Evolutionary conservation across 2,113 vertebrate species (phyloP), one percentile per base, ranked within the genome.

Genomic region (Numenius arquata): DNA sequence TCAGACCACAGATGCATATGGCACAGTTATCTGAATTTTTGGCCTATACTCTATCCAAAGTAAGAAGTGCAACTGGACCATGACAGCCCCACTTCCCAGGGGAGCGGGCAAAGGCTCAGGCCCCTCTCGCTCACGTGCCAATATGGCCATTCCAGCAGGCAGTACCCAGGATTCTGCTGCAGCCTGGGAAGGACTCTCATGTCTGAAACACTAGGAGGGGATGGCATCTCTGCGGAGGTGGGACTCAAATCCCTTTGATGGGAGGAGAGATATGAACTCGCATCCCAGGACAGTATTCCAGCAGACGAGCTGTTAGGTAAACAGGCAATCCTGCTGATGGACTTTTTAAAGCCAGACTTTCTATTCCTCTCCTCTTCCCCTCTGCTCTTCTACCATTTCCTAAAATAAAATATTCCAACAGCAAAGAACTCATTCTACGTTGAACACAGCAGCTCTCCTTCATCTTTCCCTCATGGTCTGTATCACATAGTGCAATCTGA

Each of bases 111-210:
- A 70, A 73, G 41, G 3, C 40, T 65, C 47, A 77, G 15, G 7
- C 32, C 12, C 21, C 48, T 50, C 50, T 62, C 5, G 1, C 32
- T 41, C 19, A 34, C 0, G 2, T 0, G 0, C 15, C 2, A 1
- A 10, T 25, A 38, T 50, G 50, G 9, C 14, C 36, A 4, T 45
- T 81, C 47, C 52, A 55, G 18, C 4, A 21, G 38, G 38, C n/a
- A 72, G 47, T 16, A 77, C 34, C 5, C 30, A 50, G 73, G 34
- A 74, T 62, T n/a, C 6, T 4, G 22, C 45, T 36, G 26, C 17
- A 81, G 47, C n/a, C 22, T 32, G 47, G 25, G 38, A 77, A 93
- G 45, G 43, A n/a, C 36, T 74, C 59, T 67, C 5, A 30, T 41
- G 15, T 55, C 53, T 79, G 56, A 67, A 74, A 58, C 6, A 27